These are phyloP conservation scores for Machimus rusticus DNA, from an alignment of 2,888 invertebrate genomes.

Conservation along the genomic window DNA sequence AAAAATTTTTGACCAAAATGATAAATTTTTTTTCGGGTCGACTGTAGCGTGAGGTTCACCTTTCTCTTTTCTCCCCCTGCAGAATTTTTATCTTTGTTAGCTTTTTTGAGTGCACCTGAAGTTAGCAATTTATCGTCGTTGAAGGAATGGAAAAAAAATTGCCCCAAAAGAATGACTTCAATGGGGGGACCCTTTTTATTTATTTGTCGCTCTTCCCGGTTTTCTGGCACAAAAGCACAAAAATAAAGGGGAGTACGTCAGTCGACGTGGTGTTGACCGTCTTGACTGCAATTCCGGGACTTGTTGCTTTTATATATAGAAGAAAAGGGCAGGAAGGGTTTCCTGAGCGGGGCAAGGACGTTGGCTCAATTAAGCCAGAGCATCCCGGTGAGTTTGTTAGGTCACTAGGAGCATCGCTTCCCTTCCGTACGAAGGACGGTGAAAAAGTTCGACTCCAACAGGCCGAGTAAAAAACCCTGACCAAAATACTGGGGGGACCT, in stretches of 20 bases:
- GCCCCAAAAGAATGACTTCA: not conserved
- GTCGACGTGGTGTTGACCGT: not conserved
- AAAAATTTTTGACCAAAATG: constrained; percentile 20
- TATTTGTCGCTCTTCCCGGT: not conserved
- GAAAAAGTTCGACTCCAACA: not conserved
- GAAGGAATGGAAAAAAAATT: not conserved
- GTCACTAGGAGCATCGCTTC: not conserved
- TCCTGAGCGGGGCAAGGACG: not conserved
- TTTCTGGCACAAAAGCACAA: not conserved
- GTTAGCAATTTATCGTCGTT: constrained; percentile 10
- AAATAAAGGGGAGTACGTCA: not conserved
- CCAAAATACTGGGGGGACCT: not conserved
- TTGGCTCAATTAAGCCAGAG: not conserved
- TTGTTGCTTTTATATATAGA: not conserved
- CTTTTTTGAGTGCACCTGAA: constrained; percentile 11
- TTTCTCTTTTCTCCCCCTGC: not conserved
- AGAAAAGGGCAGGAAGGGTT: not conserved
- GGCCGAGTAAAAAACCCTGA: not conserved
- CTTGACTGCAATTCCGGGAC: not conserved
- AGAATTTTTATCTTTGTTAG: not conserved
- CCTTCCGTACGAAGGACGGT: not conserved
- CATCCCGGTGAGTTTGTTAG: not conserved
- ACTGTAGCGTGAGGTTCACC: not conserved
- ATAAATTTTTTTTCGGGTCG: not conserved
- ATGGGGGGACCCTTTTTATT: not conserved